Conservation (phyloP, 1,140 invertebrate genomes). For the Wasmannia auropunctata region DNA sequence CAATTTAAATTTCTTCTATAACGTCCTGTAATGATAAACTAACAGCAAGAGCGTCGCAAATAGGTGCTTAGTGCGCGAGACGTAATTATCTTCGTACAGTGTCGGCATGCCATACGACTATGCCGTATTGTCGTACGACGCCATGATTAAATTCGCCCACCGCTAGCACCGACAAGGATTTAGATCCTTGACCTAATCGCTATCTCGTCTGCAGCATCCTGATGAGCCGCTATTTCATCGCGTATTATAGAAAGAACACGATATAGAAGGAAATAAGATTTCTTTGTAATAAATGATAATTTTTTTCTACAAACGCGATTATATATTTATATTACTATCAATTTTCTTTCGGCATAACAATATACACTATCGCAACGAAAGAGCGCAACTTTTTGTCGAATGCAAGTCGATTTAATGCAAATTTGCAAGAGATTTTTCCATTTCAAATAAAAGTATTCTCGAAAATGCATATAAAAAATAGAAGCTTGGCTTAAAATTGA, state of each 20-base stretch:
- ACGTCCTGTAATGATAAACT: background rate
- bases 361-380: background rate
- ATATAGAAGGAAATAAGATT: background rate
- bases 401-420: background rate
- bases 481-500: background rate
- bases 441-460: background rate
- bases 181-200: slow-evolving; percentile 69
- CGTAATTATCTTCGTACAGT: slow-evolving; percentile 65
- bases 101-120: slow-evolving; percentile 49
- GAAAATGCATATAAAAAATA: background rate
- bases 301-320: background rate
- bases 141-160: slow-evolving; percentile 67
- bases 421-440: background rate
- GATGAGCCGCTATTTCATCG: slow-evolving; percentile 51
- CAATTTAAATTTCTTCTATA: background rate
- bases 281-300: background rate
- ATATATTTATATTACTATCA: background rate
- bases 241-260: slow-evolving; percentile 28
- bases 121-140: slow-evolving; percentile 58
- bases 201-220: background rate
- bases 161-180: slow-evolving; percentile 62
- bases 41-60: slow-evolving; percentile 8
- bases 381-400: background rate
- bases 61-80: slow-evolving; percentile 48
- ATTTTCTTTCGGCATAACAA: background rate